phyloP scores from a whole-genome alignment of 1,140 invertebrate genomes.

The Caenorhabditis inopinata region DNA sequence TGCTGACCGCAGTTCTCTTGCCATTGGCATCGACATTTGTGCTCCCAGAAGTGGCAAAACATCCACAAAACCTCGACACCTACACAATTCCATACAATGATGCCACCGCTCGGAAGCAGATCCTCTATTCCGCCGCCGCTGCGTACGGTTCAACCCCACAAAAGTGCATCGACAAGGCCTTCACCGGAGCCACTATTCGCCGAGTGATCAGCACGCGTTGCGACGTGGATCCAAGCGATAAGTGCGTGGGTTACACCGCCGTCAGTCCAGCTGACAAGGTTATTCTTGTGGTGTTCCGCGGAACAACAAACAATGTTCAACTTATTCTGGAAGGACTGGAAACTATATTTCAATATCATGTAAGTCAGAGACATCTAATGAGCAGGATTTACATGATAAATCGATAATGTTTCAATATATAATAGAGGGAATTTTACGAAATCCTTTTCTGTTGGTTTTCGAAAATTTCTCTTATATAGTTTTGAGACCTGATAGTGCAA shows the following conservation, averaged over 20 bases:
- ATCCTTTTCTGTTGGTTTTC: too few relatives aligned
- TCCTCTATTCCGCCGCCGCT: not conserved
- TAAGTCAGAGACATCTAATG: not conserved
- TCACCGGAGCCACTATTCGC: not conserved
- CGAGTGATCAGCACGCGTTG: constrained; percentile 34
- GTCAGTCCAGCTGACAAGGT: constrained; percentile 44
- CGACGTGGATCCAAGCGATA: constrained; percentile 34
- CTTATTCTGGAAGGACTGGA: constrained; percentile 44
- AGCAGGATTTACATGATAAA: not conserved
- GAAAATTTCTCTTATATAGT: too few relatives aligned
- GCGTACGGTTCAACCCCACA: not conserved
- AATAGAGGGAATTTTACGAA: too few relatives aligned
- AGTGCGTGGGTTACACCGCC: constrained; percentile 46
- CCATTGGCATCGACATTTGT: not conserved
- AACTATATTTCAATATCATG: constrained; percentile 40
- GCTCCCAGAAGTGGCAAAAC: not conserved
- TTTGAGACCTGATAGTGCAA: too few relatives aligned
- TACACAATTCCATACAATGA: constrained; percentile 14
- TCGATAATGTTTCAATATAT: too few relatives aligned
- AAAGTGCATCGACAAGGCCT: constrained; percentile 12
- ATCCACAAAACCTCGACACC: constrained; percentile 1
- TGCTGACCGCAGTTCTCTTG: not conserved
- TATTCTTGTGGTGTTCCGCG: constrained; percentile 49
- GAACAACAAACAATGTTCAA: constrained; percentile 43
- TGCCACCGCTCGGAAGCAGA: not conserved